Evolutionary conservation across 2,888 invertebrate genomes (phyloP).

Genomic region (Ormyrus nitidulus): DNA sequence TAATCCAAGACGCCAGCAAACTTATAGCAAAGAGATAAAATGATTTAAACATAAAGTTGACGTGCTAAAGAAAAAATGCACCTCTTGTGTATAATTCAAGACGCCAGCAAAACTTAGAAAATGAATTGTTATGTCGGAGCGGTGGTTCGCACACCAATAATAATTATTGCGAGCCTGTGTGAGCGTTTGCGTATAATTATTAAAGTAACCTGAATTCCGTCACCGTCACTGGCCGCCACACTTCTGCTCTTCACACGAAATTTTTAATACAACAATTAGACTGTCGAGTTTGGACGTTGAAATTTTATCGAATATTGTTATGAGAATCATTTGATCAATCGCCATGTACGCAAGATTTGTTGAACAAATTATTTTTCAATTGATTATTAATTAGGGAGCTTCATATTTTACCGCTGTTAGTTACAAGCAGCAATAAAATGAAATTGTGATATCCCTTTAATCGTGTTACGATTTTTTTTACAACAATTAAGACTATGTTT

Average conservation of each 20-base stretch:
- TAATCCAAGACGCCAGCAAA: slow-evolving; percentile 55
- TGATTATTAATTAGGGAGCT: too few relatives aligned
- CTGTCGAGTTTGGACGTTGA: slow-evolving; percentile 26
- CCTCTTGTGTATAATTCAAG: slow-evolving; percentile 54
- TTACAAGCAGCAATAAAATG: not conserved
- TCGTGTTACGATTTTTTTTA: not conserved
- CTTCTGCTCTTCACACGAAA: slow-evolving; percentile 37
- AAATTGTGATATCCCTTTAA: slow-evolving; percentile 3
- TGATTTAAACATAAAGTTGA: slow-evolving; percentile 36
- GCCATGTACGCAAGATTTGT: not conserved
- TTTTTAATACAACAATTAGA: slow-evolving; percentile 17
- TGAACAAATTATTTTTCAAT: too few relatives aligned
- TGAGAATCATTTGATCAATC: not conserved
- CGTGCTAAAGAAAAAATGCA: slow-evolving; percentile 35
- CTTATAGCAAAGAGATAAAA: slow-evolving; percentile 44
- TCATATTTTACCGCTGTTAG: too few relatives aligned
- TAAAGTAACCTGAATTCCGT: slow-evolving; percentile 56
- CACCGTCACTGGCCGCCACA: slow-evolving; percentile 44
- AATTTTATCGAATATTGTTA: slow-evolving; percentile 27
- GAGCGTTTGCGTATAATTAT: slow-evolving; percentile 6
- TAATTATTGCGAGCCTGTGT: slow-evolving; percentile 3
- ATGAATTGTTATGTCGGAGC: slow-evolving; percentile 25
- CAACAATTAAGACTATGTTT: not conserved
- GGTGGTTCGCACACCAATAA: slow-evolving; percentile 26
- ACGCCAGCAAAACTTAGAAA: slow-evolving; percentile 26